A percentile compares a stretch with the other conserved stretches of the same genome.
Conservation (phyloP, 2,797 vertebrate species). For the Ammospiza maritima region DNA sequence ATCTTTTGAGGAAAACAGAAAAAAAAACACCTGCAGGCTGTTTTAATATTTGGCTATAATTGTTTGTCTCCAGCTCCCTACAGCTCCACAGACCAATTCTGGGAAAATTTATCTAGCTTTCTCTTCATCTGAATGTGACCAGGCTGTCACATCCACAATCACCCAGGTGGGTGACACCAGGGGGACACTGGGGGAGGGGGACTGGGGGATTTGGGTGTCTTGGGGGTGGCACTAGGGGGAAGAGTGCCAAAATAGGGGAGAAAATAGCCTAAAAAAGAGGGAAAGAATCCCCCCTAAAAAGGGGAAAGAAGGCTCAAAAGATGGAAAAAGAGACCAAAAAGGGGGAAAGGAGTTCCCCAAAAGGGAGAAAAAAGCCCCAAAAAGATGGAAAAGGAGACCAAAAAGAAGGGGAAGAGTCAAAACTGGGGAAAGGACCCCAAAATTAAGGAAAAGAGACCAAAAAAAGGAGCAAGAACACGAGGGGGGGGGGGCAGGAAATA, state of each 20-base stretch:
- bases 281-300: not conserved
- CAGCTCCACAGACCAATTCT: too few species aligned
- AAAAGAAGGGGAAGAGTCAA: not conserved
- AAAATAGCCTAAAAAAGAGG: not conserved
- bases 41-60: too few species aligned
- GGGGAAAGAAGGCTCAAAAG: not conserved
- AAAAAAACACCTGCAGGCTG: too few species aligned
- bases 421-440: not conserved
- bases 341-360: not conserved
- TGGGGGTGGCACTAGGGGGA: not conserved
- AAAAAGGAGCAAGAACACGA: not conserved
- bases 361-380: not conserved
- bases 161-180: not conserved
- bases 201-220: fast-evolving
- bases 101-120: too few species aligned
- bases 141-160: not conserved
- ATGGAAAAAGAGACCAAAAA: not conserved
- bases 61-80: too few species aligned
- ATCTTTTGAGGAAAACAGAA: not conserved
- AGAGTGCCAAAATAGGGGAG: not conserved
- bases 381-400: not conserved
- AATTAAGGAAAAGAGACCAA: not conserved
- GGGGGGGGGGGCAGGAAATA: not conserved
- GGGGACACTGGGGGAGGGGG: too few species aligned
- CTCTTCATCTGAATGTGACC: too few species aligned